A percentile compares a stretch with the other conserved stretches of the same genome.
Evolutionary conservation across 2,797 vertebrate genomes (phyloP).

Genomic region (Molossus alvarezi): DNA sequence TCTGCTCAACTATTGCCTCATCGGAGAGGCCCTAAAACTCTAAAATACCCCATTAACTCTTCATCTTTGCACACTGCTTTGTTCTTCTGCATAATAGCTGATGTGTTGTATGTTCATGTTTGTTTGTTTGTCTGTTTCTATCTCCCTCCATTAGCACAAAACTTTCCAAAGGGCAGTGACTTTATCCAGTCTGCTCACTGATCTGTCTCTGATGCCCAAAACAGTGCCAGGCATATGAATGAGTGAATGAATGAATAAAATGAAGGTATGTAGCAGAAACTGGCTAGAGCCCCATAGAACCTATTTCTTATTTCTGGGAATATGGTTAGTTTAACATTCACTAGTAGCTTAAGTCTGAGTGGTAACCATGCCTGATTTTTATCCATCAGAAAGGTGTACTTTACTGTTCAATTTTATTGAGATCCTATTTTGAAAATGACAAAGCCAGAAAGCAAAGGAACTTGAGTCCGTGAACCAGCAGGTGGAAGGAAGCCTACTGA

Average conservation of each 20-base stretch:
- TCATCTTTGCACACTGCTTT: background rate
- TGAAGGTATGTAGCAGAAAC: background rate
- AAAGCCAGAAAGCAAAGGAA: background rate
- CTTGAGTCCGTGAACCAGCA: background rate
- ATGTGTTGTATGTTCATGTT: background rate
- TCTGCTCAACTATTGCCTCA: background rate
- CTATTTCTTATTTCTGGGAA: background rate
- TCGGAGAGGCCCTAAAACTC: background rate
- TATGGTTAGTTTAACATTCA: background rate
- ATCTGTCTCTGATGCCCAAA: background rate
- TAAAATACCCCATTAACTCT: background rate
- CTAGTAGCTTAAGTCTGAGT: background rate
- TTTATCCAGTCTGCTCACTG: background rate
- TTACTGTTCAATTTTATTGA: background rate
- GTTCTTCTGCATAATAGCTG: background rate
- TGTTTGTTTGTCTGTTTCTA: background rate
- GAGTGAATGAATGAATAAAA: background rate
- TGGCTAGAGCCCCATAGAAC: background rate
- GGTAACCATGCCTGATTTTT: background rate
- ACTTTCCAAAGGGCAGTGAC: background rate
- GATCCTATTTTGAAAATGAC: slow-evolving; percentile 8
- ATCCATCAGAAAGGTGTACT: background rate
- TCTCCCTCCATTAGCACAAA: background rate
- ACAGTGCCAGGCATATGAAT: background rate
- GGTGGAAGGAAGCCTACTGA: background rate